These are phyloP conservation scores for Hyla sarda DNA, from an alignment of 2,113 vertebrate species.

Conservation along the genomic window DNA sequence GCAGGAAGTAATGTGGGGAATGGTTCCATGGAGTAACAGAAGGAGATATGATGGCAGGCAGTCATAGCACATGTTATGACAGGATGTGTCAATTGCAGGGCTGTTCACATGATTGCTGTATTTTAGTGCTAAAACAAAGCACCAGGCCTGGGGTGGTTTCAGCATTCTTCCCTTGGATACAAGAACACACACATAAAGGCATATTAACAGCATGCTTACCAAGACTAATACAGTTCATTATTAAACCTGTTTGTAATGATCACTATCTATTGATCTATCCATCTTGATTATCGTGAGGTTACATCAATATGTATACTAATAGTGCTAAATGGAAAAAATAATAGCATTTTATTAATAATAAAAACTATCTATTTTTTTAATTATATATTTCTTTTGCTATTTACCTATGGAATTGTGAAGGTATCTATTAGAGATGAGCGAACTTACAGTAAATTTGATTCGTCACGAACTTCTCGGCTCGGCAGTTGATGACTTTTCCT, in stretches of 20 bases:
- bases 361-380: too few relatives aligned
- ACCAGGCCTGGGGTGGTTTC: constrained; percentile 31
- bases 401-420: too few relatives aligned
- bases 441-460: too few relatives aligned
- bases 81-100: constrained; percentile 53
- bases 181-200: constrained; percentile 12
- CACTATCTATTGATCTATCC: not conserved
- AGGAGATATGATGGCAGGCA: constrained; percentile 49
- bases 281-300: not conserved
- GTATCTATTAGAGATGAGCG: too few relatives aligned
- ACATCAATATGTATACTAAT: not conserved
- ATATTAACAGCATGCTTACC: not conserved
- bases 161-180: constrained; percentile 29
- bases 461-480: too few relatives aligned
- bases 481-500: too few relatives aligned
- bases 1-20: constrained; percentile 44
- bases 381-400: too few relatives aligned
- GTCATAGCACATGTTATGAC: constrained; percentile 50
- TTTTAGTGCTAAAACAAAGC: constrained; percentile 42
- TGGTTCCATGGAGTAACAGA: constrained; percentile 41
- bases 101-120: constrained; percentile 45
- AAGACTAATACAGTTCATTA: not conserved
- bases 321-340: too few relatives aligned
- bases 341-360: too few relatives aligned
- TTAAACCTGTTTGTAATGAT: not conserved